These are phyloP conservation scores for Hyphantria cunea DNA, from an alignment of 1,140 invertebrate species.

Conservation along the genomic window DNA sequence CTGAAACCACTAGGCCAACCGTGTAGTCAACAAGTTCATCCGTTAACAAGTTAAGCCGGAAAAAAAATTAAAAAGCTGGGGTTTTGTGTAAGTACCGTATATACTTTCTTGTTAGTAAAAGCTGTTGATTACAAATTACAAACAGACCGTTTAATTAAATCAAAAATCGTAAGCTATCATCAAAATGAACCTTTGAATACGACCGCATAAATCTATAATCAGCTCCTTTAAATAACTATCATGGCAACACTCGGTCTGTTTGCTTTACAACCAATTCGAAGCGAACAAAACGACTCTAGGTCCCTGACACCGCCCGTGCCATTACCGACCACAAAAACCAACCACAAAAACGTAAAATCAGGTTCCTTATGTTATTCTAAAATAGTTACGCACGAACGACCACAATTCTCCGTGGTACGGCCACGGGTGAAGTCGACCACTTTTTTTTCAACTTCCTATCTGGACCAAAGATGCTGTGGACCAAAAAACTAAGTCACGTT, in stretches of 20 bases:
- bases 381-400: conserved; percentile 49
- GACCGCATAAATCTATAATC: no score
- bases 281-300: conserved; percentile 11
- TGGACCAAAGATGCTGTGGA: background rate
- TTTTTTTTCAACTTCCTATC: conserved; percentile 34
- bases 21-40: no score
- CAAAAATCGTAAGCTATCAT: no score
- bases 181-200: no score
- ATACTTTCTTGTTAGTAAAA: no score
- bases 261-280: conserved; percentile 8
- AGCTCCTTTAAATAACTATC: no score
- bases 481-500: conserved; percentile 4
- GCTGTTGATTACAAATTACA: no score
- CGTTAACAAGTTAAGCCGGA: no score
- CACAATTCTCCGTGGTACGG: conserved; percentile 51
- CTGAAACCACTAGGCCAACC: no score
- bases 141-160: no score
- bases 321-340: conserved; percentile 22
- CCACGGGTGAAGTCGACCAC: conserved; percentile 34
- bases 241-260: conserved; percentile 2
- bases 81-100: no score
- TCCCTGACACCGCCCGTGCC: conserved; percentile 26
- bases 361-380: conserved; percentile 41
- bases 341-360: conserved; percentile 48
- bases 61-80: no score